Percentiles rank a stretch among this genome's conserved stretches.
Evolutionary conservation across 2,888 invertebrate species (phyloP).

Genomic region (Ormyrus pomaceus): DNA sequence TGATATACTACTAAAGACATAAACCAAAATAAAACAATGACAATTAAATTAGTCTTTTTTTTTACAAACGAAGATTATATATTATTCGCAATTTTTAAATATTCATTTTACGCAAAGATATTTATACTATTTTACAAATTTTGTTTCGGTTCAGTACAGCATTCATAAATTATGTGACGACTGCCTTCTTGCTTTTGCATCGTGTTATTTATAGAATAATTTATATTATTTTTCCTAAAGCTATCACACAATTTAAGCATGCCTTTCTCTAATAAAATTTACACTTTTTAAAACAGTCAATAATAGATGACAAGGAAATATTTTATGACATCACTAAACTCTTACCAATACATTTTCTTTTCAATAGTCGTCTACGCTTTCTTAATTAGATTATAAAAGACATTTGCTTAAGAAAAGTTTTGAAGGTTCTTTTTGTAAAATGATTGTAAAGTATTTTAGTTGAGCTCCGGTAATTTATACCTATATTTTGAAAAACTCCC

Average conservation of each 20-base stretch:
- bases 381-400: constrained; percentile 2
- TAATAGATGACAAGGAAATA: constrained; percentile 26
- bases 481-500: not conserved
- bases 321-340: constrained; percentile 41
- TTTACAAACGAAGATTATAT: no score
- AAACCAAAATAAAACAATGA: no score
- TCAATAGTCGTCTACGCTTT: not conserved
- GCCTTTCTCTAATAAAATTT: constrained; percentile 13
- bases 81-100: constrained; percentile 6
- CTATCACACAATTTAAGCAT: constrained; percentile 19
- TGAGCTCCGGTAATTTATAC: not conserved
- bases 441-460: not conserved
- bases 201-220: no score
- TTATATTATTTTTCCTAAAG: not conserved
- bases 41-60: no score
- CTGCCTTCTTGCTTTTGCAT: not conserved
- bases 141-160: not conserved
- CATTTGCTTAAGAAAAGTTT: constrained; percentile 21
- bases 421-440: not conserved
- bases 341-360: constrained; percentile 12
- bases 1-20: no score
- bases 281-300: not conserved
- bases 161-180: constrained; percentile 6
- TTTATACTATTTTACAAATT: not conserved
- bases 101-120: constrained; percentile 4